Conservation (phyloP, 2,888 invertebrate species). For the Lochmaea crataegi region DNA sequence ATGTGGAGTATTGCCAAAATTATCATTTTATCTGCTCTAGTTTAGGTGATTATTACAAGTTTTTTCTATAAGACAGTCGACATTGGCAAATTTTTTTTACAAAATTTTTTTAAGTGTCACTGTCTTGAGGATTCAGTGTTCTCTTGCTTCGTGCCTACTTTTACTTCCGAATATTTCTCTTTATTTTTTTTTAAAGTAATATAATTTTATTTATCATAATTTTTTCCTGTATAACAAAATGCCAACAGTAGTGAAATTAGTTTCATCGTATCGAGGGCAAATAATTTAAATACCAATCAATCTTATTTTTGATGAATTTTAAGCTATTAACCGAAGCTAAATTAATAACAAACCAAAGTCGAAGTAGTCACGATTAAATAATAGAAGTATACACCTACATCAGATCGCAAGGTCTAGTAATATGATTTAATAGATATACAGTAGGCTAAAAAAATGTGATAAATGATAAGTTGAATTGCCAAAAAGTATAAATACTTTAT, state of each 20-base stretch:
- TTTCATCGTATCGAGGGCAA: not conserved
- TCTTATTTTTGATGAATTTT: conserved; percentile 1
- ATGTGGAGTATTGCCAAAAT: no score
- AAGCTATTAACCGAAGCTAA: not conserved
- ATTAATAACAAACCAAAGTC: conserved; percentile 18
- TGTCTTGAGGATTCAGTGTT: no score
- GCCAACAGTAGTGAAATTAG: not conserved
- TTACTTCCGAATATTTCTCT: no score
- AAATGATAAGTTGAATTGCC: not conserved
- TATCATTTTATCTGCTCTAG: no score
- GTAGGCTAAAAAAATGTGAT: not conserved
- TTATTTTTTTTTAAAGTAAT: no score
- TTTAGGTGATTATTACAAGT: no score
- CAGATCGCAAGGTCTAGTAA: conserved; percentile 7
- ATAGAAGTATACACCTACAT: conserved; percentile 22
- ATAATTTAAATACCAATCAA: not conserved
- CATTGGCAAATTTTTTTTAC: no score
- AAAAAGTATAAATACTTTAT: not conserved
- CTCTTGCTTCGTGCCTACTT: no score
- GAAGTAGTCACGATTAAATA: conserved; percentile 15
- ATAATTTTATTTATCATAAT: not conserved
- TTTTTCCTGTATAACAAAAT: conserved; percentile 5
- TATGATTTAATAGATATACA: not conserved
- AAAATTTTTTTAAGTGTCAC: no score
- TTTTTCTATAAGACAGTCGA: no score